A percentile compares a stretch with the other conserved stretches of the same genome.
These are phyloP conservation scores for Caranx ignobilis DNA, from an alignment of 2,113 vertebrate species.

Conservation along the genomic window DNA sequence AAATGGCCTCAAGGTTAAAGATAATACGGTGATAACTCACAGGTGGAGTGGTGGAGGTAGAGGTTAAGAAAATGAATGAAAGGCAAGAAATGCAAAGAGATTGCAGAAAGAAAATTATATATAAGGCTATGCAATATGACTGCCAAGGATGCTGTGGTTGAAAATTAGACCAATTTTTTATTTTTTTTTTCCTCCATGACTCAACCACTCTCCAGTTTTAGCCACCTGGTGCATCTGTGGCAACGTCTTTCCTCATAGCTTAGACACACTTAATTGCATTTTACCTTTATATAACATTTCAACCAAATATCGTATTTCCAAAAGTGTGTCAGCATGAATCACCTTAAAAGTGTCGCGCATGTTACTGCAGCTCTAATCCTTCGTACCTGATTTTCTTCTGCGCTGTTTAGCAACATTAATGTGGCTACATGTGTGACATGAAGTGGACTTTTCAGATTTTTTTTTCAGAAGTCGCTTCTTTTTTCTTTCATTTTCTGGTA, in stretches of 20 bases:
- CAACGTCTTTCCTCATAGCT: not conserved
- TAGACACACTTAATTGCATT: constrained; percentile 42
- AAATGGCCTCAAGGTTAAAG: constrained; percentile 68
- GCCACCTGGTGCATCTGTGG: constrained; percentile 33
- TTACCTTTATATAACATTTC: constrained; percentile 58
- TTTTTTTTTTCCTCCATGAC: not conserved
- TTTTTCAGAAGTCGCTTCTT: not conserved
- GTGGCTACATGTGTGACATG: constrained; percentile 32
- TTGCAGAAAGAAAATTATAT: constrained; percentile 5
- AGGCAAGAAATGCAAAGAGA: constrained; percentile 36
- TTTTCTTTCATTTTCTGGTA: constrained; percentile 8
- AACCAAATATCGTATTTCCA: constrained; percentile 54
- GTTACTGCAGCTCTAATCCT: constrained; percentile 50
- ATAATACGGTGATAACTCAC: constrained; percentile 53
- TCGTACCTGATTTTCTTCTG: constrained; percentile 32
- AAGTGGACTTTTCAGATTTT: constrained; percentile 23
- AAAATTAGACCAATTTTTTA: constrained; percentile 57
- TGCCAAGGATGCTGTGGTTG: constrained; percentile 60
- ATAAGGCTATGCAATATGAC: constrained; percentile 24
- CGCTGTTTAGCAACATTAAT: constrained; percentile 45
- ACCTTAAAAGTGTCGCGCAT: constrained; percentile 33
- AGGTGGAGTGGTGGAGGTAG: constrained; percentile 24
- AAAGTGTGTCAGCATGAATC: constrained; percentile 50
- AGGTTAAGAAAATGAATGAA: constrained; percentile 42
- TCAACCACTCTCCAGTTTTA: constrained; percentile 36